A percentile compares a stretch with the other conserved stretches of the same genome.
phyloP scores from a whole-genome alignment of 2,797 vertebrate species.

The Acrossocheilus fasciatus region DNA sequence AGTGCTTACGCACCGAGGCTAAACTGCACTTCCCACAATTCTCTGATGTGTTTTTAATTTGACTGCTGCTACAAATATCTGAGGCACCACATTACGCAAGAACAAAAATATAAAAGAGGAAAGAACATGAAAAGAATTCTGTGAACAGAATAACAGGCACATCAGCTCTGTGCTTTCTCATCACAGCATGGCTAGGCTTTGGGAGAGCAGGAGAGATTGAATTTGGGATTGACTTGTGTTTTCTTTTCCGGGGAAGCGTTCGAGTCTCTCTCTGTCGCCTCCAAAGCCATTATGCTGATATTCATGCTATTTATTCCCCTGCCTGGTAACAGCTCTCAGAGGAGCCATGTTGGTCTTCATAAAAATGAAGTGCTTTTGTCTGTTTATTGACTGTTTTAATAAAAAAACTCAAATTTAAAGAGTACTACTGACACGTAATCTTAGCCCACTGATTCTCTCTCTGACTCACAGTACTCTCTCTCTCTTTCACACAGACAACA shows the following conservation, averaged over 20 bases:
- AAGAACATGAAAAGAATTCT: constrained; percentile 41
- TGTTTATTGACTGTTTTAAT: constrained; percentile 43
- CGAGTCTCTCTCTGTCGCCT: constrained; percentile 14
- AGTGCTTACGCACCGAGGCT: constrained; percentile 17
- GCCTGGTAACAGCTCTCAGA: constrained; percentile 39
- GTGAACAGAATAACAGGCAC: constrained; percentile 16
- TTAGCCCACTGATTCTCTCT: constrained; percentile 11
- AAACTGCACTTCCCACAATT: constrained; percentile 37
- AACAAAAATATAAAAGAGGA: constrained; percentile 27
- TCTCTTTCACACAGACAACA: constrained; percentile 22
- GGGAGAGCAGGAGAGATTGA: constrained; percentile 15
- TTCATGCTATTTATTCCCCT: constrained; percentile 43
- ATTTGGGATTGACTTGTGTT: constrained; percentile 11
- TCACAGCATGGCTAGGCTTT: constrained; percentile 27
- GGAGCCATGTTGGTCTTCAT: constrained; percentile 43
- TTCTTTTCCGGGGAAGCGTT: constrained; percentile 21
- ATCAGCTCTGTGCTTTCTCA: constrained; percentile 35
- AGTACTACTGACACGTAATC: constrained; percentile 31
- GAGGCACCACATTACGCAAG: constrained; percentile 30
- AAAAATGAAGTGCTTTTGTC: constrained; percentile 41
- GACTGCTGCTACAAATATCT: constrained; percentile 39
- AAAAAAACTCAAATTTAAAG: constrained; percentile 44
- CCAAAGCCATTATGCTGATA: constrained; percentile 39
- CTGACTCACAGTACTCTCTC: constrained; percentile 24
- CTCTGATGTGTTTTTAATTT: constrained; percentile 48